Base-by-base conservation (phyloP, 2,888 invertebrate species). In the Nesidiocoris tenuis region DNA sequence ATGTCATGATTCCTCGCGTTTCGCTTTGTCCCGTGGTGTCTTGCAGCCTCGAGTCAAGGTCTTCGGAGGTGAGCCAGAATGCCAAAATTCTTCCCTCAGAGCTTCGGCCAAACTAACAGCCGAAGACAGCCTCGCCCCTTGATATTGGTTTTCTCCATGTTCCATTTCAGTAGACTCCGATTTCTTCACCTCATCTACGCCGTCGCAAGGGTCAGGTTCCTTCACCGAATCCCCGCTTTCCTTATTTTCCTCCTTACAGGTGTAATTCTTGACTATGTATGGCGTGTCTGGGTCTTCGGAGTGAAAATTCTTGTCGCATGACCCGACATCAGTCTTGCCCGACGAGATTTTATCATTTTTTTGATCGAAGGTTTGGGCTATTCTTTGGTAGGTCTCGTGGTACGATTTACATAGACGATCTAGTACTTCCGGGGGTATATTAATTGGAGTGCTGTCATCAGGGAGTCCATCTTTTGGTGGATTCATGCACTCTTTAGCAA, bases 251-350 rank as follows among this genome's bases (percentile, higher is more conserved):
- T 56, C 55, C 21, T 72, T 63, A 39, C 72, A 72, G 16, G 2
- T 61, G n/a, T 61, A 72, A 72, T 72, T 22, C 57, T 72, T 61
- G 2, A 72, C 72, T 39, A 72, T 21, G n/a, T 39, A 72, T 39
- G 72, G 72, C 7, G 72, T 63, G 12, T 72, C 54, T 2, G 72
- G 16, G 19, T 72, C 22, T 12, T 21, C 3, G n/a, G 61, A 61
- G 54, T 72, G 54, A 22, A 72, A 72, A 72, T 61, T 61, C 1
- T 18, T 9, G 12, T 61, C 72, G 22, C 72, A 72, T 1, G 55
- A 22, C 21, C 54, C 55, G 54, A 21, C 16, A 0, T 5, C 21
- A 22, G n/a, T 12, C 22, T 56, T 56, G 1, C 21, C 19, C 1
- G 9, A 19, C n/a, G 19, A 19, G 16, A n/a, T 9, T 23, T 19